Evolutionary conservation across 2,888 invertebrate genomes (phyloP).

Genomic region (Trichacis sp.): DNA sequence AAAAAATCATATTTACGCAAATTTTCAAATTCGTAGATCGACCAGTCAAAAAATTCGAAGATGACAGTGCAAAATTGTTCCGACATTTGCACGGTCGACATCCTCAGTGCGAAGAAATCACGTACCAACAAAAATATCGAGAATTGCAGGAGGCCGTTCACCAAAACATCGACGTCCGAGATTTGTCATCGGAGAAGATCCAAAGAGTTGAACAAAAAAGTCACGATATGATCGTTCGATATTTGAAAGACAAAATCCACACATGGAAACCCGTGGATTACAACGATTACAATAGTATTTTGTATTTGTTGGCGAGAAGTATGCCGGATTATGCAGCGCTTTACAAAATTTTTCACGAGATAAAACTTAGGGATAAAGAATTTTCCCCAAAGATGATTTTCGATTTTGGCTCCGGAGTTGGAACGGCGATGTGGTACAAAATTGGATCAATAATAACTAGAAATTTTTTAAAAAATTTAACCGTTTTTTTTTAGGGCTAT

Average conservation of each 20-base stretch:
- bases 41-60: constrained; percentile 67
- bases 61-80: constrained; percentile 72
- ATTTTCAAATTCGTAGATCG: constrained; percentile 24
- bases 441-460: too few relatives aligned
- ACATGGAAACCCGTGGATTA: constrained; percentile 83
- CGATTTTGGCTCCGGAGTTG: constrained; percentile 93
- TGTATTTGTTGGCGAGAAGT: constrained; percentile 80
- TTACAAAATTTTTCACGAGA: constrained; percentile 80
- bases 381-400: constrained; percentile 84
- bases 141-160: constrained; percentile 45
- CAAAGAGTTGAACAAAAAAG: constrained; percentile 69
- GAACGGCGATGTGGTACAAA: constrained; percentile 82
- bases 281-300: constrained; percentile 74
- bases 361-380: constrained; percentile 73
- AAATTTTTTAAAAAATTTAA: too few relatives aligned
- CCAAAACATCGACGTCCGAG: constrained; percentile 51
- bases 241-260: constrained; percentile 75
- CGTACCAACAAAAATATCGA: constrained; percentile 69
- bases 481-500: constrained; percentile 74
- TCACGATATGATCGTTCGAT: constrained; percentile 71
- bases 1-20: constrained; percentile 3
- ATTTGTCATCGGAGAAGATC: constrained; percentile 66
- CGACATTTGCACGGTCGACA: constrained; percentile 76
- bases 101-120: constrained; percentile 75
- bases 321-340: constrained; percentile 83